phyloP scores from a whole-genome alignment of 2,888 invertebrate genomes.

The Lucinisca nassula region DNA sequence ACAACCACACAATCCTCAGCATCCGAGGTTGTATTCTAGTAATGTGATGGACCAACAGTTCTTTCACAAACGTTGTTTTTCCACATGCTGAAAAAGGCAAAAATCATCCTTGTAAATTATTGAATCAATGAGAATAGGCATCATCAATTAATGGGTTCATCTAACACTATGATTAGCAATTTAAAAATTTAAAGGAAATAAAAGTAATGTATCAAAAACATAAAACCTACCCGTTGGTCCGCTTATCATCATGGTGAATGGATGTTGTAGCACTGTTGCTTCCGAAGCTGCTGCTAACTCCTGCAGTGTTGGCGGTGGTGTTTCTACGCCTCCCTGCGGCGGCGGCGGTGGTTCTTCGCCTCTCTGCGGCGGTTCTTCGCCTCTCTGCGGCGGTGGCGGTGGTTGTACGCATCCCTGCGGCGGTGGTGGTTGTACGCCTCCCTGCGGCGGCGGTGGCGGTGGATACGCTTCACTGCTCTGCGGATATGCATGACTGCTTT shows the following conservation, averaged over 20 bases:
- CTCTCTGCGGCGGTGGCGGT: no score
- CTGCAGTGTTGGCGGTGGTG: background rate
- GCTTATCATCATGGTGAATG: background rate
- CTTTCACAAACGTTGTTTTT: background rate
- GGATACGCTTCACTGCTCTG: background rate
- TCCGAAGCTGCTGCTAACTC: no score
- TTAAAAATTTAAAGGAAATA: no score
- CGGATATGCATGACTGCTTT: background rate
- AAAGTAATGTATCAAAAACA: no score
- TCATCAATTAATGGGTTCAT: background rate
- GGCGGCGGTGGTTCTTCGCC: no score
- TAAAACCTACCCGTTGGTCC: background rate
- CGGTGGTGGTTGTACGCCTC: background rate
- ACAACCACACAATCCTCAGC: background rate
- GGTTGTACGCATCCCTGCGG: background rate
- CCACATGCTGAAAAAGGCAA: constrained; percentile 8
- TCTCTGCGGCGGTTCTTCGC: background rate
- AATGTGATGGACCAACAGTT: background rate
- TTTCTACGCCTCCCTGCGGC: background rate
- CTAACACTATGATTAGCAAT: background rate
- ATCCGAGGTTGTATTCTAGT: background rate
- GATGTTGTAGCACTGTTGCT: background rate
- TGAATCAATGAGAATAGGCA: no score
- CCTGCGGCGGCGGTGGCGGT: background rate
- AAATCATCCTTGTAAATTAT: background rate